A percentile compares a stretch with the other conserved stretches of the same genome.
phyloP scores from a whole-genome alignment of 2,797 vertebrate species.

The Hapalemur alaotrensis region DNA sequence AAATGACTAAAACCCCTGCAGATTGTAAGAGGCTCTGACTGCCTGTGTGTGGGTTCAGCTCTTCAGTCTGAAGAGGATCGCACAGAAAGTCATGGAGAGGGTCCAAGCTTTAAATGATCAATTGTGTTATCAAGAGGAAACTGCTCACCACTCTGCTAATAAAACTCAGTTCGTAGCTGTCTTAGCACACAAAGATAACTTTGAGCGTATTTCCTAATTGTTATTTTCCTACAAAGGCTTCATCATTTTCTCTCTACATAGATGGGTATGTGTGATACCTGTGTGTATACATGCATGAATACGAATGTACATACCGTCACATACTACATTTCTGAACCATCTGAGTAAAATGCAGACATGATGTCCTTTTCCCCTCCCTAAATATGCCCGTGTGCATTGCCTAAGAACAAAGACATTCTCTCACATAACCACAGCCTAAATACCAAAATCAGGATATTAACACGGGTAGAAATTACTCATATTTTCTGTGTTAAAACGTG shows the following conservation, averaged over 20 bases:
- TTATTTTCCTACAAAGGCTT: background rate
- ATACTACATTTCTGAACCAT: background rate
- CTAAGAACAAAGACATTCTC: background rate
- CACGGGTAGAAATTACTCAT: accelerated
- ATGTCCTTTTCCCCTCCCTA: accelerated
- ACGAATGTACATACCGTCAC: accelerated
- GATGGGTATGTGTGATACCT: accelerated
- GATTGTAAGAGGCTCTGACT: background rate
- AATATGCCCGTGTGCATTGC: accelerated
- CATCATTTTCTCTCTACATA: no score
- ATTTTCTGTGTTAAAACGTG: background rate
- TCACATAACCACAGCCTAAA: accelerated
- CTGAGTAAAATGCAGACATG: accelerated
- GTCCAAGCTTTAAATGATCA: background rate
- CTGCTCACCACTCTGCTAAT: no score
- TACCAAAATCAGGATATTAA: accelerated
- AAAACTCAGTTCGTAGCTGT: background rate
- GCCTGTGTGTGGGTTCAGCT: no score
- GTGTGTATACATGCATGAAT: background rate
- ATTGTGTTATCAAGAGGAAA: background rate
- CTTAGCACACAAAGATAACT: background rate
- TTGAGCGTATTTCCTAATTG: background rate
- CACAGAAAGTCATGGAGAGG: background rate
- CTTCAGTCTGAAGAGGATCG: background rate
- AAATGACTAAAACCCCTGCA: background rate